Conservation (phyloP, 2,888 invertebrate species). For the Prosapia bicincta region DNA sequence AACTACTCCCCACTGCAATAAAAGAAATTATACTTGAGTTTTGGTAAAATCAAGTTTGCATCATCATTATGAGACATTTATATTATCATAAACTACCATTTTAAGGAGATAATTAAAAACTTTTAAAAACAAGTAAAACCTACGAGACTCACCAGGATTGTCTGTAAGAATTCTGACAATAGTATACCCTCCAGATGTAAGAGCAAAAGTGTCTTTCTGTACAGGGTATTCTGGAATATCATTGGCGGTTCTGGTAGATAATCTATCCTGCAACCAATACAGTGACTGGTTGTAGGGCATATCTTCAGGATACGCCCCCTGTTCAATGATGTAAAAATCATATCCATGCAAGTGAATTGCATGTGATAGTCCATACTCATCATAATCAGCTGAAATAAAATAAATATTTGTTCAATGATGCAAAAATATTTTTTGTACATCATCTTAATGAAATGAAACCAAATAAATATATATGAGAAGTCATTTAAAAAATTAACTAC, state of each 20-base stretch:
- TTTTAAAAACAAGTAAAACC: too few relatives aligned
- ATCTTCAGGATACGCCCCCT: conserved; percentile 17
- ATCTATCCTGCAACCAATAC: conserved; percentile 17
- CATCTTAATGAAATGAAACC: too few relatives aligned
- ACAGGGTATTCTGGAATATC: conserved; percentile 25
- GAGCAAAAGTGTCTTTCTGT: conserved; percentile 58
- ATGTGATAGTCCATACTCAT: conserved; percentile 35
- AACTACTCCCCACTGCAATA: too few relatives aligned
- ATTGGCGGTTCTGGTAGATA: conserved; percentile 14
- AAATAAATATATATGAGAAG: too few relatives aligned
- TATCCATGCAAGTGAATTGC: conserved; percentile 46
- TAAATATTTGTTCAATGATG: too few relatives aligned
- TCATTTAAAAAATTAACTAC: too few relatives aligned
- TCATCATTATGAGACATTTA: too few relatives aligned
- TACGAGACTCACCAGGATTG: conserved; percentile 48
- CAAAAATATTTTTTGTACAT: too few relatives aligned
- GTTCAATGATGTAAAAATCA: conserved; percentile 42
- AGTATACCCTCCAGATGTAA: conserved; percentile 61
- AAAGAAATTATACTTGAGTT: too few relatives aligned
- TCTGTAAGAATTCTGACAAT: conserved; percentile 53
- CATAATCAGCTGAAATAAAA: conserved; percentile 6
- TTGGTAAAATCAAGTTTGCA: too few relatives aligned
- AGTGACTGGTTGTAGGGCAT: conserved; percentile 21
- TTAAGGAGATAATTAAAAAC: too few relatives aligned
- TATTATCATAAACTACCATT: too few relatives aligned